Evolutionary conservation across 2,113 vertebrate genomes (phyloP).

Genomic region (Trichomycterus rosablanca): DNA sequence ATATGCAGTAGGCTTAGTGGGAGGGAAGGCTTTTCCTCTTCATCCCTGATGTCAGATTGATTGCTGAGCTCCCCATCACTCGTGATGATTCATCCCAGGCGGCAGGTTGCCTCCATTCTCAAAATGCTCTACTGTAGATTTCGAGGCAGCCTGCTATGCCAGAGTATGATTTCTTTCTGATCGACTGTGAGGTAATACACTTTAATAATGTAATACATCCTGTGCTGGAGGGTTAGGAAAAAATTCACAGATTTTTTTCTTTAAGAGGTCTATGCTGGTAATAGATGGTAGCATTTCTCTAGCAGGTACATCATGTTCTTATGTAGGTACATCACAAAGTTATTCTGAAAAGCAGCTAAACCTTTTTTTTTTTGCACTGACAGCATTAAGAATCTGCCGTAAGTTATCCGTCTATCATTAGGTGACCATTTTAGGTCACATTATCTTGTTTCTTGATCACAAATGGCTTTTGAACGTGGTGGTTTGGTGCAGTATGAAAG

Average conservation of each 20-base stretch:
- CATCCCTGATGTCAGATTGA: conserved; percentile 64
- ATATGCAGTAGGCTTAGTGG: too few species aligned
- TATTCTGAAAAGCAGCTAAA: too few species aligned
- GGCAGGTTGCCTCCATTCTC: conserved; percentile 49
- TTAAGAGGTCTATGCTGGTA: too few species aligned
- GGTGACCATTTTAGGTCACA: background rate
- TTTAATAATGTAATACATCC: too few species aligned
- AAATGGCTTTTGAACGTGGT: conserved; percentile 16
- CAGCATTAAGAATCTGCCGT: background rate
- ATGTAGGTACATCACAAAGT: too few species aligned
- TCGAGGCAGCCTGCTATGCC: conserved; percentile 27
- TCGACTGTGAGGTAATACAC: background rate
- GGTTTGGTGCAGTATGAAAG: background rate
- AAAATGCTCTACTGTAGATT: conserved; percentile 20
- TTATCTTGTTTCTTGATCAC: conserved; percentile 17
- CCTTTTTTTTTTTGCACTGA: too few species aligned
- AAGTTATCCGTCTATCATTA: conserved; percentile 12
- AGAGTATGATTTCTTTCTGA: background rate
- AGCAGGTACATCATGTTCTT: too few species aligned
- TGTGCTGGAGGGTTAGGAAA: background rate
- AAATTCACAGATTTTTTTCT: too few species aligned
- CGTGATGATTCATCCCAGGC: conserved; percentile 67
- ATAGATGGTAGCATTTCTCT: too few species aligned
- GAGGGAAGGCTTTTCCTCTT: conserved; percentile 34
- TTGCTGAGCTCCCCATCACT: conserved; percentile 71